Base-by-base conservation (phyloP, 1,140 invertebrate species). In the Leguminivora glycinivorella region DNA sequence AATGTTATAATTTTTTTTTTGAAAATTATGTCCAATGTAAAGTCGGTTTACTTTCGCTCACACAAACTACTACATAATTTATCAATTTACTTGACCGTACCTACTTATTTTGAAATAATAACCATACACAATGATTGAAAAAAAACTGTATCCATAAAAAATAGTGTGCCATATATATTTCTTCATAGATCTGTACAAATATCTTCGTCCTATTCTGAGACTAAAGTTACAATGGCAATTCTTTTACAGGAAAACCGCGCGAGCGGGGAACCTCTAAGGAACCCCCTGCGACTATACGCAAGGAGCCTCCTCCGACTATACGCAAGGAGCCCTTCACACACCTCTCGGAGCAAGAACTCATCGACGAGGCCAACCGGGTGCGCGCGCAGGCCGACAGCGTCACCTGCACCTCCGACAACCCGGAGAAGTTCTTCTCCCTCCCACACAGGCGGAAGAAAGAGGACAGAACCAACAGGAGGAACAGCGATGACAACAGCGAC, bases 281-380 rank as follows among this genome's bases (percentile, higher is more conserved):
- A 71, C 77, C 75, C 29, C 72, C 91, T 88, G 72, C 92, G 68
- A 74, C 93, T 60, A 91, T 96, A 17, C 93, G 93, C 81, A 94
- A 94, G 77, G 88, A 89, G 71, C 77, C 75, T 26, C 72, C 91
- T 88, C 73, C 92, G 68, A 74, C 93, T 60, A 91, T 96, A 17
- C 93, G 93, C 81, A 94, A 94, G 77, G 94, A 95, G 87, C 93
- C 94, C 67, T 93, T 94, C 73, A 92, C 92, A 69, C 91, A 93
- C 70, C 85, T 93, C 10, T 94, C 94, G 67, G 93, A 94, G 82
- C 90, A 95, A 78, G 93, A 95, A 79, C 89, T 96, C 40, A 94
- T 94, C 14, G 92, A 94, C 79, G 95, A 96, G 88, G 94, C 95
- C n/a, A 94, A 94, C 56, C 92, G 93, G 76, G 94, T 96, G 10